Conservation (phyloP, 2,888 invertebrate species). For the Siphlonurus alternatus region DNA sequence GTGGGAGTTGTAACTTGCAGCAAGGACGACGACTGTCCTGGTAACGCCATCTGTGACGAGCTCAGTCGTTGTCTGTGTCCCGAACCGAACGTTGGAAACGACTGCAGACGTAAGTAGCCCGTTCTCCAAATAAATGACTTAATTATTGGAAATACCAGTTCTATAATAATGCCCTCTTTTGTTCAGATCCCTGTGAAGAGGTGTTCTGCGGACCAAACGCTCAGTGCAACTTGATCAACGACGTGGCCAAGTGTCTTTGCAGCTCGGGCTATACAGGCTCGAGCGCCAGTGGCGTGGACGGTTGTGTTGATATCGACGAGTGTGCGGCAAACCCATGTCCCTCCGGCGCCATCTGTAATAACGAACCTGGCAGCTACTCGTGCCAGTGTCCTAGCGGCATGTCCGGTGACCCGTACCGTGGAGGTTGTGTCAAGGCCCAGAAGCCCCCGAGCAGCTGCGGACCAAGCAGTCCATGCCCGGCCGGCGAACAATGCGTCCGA, state of each 20-base stretch:
- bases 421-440: slow-evolving; percentile 50
- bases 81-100: slow-evolving; percentile 79
- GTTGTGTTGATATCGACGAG: slow-evolving; percentile 80
- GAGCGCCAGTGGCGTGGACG: slow-evolving; percentile 39
- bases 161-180: too few relatives aligned
- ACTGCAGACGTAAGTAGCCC: slow-evolving; percentile 70
- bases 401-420: slow-evolving; percentile 60
- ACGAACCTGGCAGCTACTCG: slow-evolving; percentile 66
- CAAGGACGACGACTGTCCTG: slow-evolving; percentile 63
- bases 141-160: neutral
- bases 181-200: slow-evolving; percentile 84
- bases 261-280: slow-evolving; percentile 62
- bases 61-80: slow-evolving; percentile 71
- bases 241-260: slow-evolving; percentile 70
- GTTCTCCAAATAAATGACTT: neutral
- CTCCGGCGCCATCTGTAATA: slow-evolving; percentile 70
- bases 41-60: slow-evolving; percentile 70
- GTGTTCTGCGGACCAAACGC: slow-evolving; percentile 72
- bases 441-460: slow-evolving; percentile 48
- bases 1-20: slow-evolving; percentile 66
- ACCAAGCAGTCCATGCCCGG: slow-evolving; percentile 56
- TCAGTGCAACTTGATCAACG: slow-evolving; percentile 71
- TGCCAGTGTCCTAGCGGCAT: slow-evolving; percentile 67
- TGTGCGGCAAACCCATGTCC: slow-evolving; percentile 70
- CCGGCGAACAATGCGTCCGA: slow-evolving; percentile 69